Conservation (phyloP, 2,113 vertebrate genomes). For the Sylvilagus bachmani region DNA sequence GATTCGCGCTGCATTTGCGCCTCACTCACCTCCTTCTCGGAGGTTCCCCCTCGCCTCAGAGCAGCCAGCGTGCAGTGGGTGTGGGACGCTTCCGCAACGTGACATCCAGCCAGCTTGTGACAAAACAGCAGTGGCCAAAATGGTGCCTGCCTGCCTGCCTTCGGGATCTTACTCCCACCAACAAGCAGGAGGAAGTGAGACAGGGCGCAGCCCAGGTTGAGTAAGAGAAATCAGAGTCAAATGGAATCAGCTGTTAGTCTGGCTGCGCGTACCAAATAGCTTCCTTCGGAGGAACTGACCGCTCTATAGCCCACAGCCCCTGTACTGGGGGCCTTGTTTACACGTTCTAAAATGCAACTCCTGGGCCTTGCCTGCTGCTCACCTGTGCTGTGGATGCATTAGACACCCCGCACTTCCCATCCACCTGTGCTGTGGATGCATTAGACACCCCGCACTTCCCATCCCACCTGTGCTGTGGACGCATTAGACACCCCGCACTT, state of each 20-base stretch:
- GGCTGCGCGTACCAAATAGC: neutral
- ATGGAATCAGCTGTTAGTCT: neutral
- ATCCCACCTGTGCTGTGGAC: no score
- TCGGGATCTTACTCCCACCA: neutral
- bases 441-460: no score
- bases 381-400: neutral
- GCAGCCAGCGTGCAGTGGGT: neutral
- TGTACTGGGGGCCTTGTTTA: neutral
- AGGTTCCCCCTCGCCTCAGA: neutral
- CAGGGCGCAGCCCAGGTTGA: neutral
- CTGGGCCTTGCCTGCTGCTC: neutral
- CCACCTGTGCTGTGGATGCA: no score
- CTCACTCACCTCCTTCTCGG: constrained; percentile 16
- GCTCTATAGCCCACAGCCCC: neutral
- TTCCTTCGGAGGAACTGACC: neutral
- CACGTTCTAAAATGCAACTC: no score
- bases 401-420: no score
- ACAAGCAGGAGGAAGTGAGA: neutral
- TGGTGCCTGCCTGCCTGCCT: neutral
- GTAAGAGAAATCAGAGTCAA: neutral
- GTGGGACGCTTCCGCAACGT: neutral
- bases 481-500: no score
- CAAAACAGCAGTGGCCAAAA: constrained; percentile 60
- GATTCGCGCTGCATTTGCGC: neutral
- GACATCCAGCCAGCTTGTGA: neutral